Evolutionary conservation across 2,888 invertebrate species (phyloP).

Genomic region (Sepiola atlantica): DNA sequence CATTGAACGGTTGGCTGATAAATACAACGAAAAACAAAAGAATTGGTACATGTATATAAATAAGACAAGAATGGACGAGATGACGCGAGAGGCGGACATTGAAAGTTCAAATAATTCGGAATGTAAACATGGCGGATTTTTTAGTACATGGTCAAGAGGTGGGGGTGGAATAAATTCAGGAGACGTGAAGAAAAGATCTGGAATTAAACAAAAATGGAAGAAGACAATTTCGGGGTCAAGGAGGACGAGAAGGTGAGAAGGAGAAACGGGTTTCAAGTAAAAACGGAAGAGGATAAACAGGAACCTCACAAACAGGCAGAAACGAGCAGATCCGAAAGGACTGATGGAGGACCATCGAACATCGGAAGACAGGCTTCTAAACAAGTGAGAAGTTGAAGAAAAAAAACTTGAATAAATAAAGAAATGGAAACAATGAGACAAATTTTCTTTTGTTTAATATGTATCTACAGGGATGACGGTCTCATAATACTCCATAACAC

Average conservation of each 20-base stretch:
- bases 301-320: not conserved
- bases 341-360: not conserved
- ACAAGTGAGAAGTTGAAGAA: not conserved
- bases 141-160: not conserved
- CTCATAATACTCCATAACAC: not conserved
- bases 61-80: not conserved
- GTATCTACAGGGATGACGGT: not conserved
- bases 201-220: not conserved
- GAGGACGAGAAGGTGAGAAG: not conserved
- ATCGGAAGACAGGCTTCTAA: not conserved
- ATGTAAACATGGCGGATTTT: not conserved
- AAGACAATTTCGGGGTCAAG: not conserved
- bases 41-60: not conserved
- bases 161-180: not conserved
- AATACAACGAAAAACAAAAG: not conserved
- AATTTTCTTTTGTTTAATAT: not conserved
- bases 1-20: not conserved
- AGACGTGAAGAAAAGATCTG: not conserved
- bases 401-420: not conserved
- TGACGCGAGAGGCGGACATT: not conserved
- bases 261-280: not conserved
- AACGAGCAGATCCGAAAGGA: not conserved
- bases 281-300: not conserved
- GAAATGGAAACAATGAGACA: not conserved
- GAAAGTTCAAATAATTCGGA: not conserved